Evolutionary conservation across 2,797 vertebrate species (phyloP).

Genomic region (Remorina albescens): DNA sequence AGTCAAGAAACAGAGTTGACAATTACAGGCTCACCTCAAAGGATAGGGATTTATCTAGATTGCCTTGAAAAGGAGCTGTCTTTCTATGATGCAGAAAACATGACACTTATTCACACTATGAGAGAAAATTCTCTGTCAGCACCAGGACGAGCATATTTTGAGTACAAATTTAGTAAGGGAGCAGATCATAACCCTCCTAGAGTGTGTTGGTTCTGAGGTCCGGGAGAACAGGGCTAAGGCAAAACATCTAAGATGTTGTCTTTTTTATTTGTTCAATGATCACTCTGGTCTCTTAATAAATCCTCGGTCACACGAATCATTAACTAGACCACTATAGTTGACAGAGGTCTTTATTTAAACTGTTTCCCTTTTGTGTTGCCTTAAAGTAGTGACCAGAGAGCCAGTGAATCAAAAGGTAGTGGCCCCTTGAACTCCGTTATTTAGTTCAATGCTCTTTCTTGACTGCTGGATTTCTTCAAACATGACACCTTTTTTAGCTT

Average conservation of each 20-base stretch:
- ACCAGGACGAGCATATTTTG: not conserved
- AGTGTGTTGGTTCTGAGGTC: conserved; percentile 11
- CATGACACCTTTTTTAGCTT: no score
- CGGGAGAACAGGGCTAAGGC: not conserved
- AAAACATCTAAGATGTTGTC: not conserved
- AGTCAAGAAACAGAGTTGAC: accelerated
- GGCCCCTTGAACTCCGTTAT: no score
- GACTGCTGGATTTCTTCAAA: no score
- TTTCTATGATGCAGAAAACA: conserved; percentile 1
- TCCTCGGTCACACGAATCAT: not conserved
- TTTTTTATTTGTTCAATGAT: not conserved
- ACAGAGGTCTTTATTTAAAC: no score
- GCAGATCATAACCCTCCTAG: not conserved
- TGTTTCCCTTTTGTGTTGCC: no score
- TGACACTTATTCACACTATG: conserved; percentile 1
- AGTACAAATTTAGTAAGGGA: not conserved
- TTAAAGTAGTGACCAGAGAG: no score
- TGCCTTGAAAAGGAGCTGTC: not conserved
- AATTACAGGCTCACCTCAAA: not conserved
- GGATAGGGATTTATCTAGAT: not conserved
- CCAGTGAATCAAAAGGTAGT: no score
- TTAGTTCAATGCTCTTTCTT: no score
- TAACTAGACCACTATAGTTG: no score
- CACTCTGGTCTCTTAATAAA: not conserved
- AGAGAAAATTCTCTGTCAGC: no score